Conservation (phyloP, 2,797 vertebrate species). For the Eospalax fontanierii region DNA sequence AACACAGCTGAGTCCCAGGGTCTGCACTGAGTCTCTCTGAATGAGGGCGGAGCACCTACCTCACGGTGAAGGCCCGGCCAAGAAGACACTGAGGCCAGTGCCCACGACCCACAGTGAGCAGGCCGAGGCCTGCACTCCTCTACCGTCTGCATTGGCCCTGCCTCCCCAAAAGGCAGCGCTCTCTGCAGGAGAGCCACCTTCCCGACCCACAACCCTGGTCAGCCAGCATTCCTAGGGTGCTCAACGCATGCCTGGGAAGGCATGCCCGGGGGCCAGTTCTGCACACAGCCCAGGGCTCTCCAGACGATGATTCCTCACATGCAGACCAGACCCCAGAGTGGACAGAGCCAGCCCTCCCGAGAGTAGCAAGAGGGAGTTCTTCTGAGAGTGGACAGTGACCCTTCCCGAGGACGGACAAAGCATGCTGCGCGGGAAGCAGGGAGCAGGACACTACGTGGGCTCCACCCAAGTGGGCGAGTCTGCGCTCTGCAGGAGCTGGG, state of each 20-base stretch:
- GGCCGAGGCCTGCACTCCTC: background rate
- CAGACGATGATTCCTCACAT: background rate
- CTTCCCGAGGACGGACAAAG: too few species aligned
- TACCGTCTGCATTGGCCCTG: too few species aligned
- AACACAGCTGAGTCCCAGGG: background rate
- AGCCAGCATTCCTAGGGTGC: background rate
- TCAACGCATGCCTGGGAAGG: background rate
- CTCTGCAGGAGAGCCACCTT: too few species aligned
- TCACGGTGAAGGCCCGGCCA: fast-evolving
- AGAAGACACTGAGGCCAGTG: background rate
- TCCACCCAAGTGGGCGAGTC: background rate
- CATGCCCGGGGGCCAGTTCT: background rate
- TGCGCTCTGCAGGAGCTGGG: background rate
- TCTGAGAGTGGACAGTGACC: too few species aligned
- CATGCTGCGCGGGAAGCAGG: background rate
- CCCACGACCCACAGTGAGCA: background rate
- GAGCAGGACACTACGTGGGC: background rate
- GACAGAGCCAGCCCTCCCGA: background rate
- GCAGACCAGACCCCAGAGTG: background rate
- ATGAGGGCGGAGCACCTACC: background rate
- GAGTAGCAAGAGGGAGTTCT: too few species aligned
- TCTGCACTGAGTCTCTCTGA: background rate
- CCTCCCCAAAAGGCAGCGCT: too few species aligned
- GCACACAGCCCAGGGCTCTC: background rate
- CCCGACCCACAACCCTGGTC: background rate